Evolutionary conservation across 2,113 vertebrate species (phyloP).

Genomic region (Octodon degus): DNA sequence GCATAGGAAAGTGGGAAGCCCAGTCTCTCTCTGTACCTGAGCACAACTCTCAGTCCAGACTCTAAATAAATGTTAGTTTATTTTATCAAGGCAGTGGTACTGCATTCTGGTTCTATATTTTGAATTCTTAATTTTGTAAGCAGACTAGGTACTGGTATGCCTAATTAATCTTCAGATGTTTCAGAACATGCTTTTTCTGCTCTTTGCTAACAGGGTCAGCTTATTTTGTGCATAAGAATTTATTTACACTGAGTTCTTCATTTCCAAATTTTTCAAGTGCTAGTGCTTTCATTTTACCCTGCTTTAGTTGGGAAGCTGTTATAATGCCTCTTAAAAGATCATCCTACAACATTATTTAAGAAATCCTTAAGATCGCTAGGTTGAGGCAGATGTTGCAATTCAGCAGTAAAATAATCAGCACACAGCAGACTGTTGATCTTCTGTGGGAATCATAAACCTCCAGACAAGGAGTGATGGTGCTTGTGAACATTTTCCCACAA

Average conservation of each 20-base stretch:
- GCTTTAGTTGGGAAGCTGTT: not conserved
- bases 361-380: constrained; percentile 39
- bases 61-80: constrained; percentile 30
- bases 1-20: not conserved
- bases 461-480: constrained; percentile 2
- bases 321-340: constrained; percentile 42
- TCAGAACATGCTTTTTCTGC: not conserved
- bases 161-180: constrained; percentile 40
- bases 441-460: not conserved
- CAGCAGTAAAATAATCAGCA: constrained; percentile 57
- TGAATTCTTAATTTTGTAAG: constrained; percentile 29
- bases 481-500: constrained; percentile 36
- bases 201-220: constrained; percentile 34
- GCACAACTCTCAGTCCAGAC: not conserved
- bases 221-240: constrained; percentile 21
- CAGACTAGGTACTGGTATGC: not conserved
- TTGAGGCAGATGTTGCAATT: constrained; percentile 52
- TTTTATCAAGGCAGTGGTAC: not conserved
- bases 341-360: constrained; percentile 12
- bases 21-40: not conserved
- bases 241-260: constrained; percentile 12
- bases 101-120: constrained; percentile 17
- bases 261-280: not conserved
- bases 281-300: not conserved
- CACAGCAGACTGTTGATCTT: constrained; percentile 31